Percentiles rank a stretch among this genome's conserved stretches.
Conservation (phyloP, 2,797 vertebrate genomes). For the Acipenser transmontanus region DNA sequence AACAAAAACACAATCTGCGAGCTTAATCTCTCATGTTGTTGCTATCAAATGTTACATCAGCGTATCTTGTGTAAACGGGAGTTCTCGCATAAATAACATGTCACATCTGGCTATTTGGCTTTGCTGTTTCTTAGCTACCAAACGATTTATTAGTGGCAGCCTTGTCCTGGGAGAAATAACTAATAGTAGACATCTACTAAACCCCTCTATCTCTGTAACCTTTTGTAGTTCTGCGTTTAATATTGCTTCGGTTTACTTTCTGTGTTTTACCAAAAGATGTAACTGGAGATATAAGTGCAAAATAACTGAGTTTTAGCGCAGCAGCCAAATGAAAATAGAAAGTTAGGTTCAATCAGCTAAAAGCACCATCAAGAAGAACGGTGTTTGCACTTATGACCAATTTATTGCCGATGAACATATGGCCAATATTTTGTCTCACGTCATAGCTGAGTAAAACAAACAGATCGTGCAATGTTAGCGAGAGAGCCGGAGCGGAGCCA, state of each 20-base stretch:
- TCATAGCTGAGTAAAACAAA: constrained; percentile 88
- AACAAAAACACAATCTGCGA: constrained; percentile 20
- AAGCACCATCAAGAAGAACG: constrained; percentile 64
- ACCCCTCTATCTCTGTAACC: not conserved
- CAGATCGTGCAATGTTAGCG: constrained; percentile 61
- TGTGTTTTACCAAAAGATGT: not conserved
- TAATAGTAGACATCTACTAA: constrained; percentile 12
- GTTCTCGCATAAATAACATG: constrained; percentile 76
- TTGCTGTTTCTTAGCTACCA: constrained; percentile 79
- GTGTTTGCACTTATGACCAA: constrained; percentile 87
- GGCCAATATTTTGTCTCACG: constrained; percentile 94
- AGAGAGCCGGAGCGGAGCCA: constrained; percentile 69
- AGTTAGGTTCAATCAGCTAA: constrained; percentile 45
- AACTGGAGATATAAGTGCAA: constrained; percentile 15
- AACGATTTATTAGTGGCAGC: constrained; percentile 73
- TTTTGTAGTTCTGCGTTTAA: constrained; percentile 7
- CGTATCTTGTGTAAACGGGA: constrained; percentile 92
- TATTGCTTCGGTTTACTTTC: constrained; percentile 2
- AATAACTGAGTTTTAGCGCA: constrained; percentile 4
- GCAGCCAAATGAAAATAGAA: constrained; percentile 6
- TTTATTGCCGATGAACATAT: constrained; percentile 97
- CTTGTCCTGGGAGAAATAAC: constrained; percentile 36
- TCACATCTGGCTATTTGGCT: constrained; percentile 83
- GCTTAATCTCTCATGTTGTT: constrained; percentile 54
- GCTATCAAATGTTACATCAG: constrained; percentile 75